phyloP scores from a whole-genome alignment of 1,140 invertebrate species.

The Ditylenchus dipsaci region DNA sequence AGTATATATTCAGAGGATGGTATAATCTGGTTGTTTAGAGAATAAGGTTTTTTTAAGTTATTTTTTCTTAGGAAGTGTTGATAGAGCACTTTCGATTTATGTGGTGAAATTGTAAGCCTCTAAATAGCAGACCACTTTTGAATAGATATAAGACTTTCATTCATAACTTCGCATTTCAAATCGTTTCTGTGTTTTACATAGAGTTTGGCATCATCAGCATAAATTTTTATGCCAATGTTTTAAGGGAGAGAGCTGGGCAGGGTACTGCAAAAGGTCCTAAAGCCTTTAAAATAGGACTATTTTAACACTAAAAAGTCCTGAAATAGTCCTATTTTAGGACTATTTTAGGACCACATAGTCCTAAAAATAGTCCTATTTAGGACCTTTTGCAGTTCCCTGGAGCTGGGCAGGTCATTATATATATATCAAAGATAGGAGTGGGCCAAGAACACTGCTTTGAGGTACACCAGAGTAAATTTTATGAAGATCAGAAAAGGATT shows the following conservation, averaged over 20 bases:
- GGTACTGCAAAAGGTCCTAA: no score
- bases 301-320: no score
- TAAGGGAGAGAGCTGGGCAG: background rate
- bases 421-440: background rate
- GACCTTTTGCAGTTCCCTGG: no score
- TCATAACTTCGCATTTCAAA: background rate
- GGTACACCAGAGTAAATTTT: background rate
- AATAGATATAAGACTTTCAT: background rate
- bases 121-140: background rate
- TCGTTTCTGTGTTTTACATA: background rate
- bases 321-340: no score
- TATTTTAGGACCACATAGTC: no score
- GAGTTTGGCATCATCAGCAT: slow-evolving; percentile 4
- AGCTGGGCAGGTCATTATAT: slow-evolving; percentile 7
- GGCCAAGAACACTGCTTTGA: slow-evolving; percentile 3
- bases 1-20: background rate
- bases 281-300: no score
- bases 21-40: background rate
- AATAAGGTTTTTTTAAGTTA: slow-evolving; percentile 5
- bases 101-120: background rate
- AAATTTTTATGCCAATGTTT: background rate
- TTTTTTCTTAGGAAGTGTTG: slow-evolving; percentile 6
- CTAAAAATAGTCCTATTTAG: no score
- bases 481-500: background rate
- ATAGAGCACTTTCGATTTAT: background rate